These are phyloP conservation scores for Oreochromis mossambicus DNA, from an alignment of 2,797 vertebrate genomes.

Conservation along the genomic window DNA sequence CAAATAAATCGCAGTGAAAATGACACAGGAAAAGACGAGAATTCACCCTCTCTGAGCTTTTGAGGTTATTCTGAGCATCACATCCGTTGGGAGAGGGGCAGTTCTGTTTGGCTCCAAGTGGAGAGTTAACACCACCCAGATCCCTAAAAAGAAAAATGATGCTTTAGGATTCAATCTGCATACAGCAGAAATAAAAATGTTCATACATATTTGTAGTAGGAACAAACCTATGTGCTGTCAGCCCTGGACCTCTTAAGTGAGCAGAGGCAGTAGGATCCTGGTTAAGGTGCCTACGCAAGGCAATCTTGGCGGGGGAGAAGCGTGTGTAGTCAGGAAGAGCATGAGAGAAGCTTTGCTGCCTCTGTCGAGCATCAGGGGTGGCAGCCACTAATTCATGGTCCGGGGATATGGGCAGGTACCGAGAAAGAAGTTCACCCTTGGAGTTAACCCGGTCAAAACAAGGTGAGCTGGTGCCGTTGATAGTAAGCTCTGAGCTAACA, in stretches of 20 bases:
- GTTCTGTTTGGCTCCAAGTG: conserved; percentile 73
- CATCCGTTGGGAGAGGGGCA: conserved; percentile 67
- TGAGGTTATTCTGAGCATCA: conserved; percentile 62
- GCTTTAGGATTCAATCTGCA: background rate
- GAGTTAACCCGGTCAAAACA: conserved; percentile 77
- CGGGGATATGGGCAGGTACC: conserved; percentile 84
- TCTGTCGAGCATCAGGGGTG: conserved; percentile 77
- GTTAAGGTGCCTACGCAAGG: conserved; percentile 91
- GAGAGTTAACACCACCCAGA: conserved; percentile 59
- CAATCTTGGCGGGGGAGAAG: conserved; percentile 97
- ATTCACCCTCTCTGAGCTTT: conserved; percentile 73
- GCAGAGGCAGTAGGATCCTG: conserved; percentile 79
- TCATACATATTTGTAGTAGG: background rate
- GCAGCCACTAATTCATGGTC: conserved; percentile 87
- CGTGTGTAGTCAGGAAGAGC: conserved; percentile 93
- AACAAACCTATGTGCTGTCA: conserved; percentile 68
- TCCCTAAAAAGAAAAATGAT: conserved; percentile 53
- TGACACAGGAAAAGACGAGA: background rate
- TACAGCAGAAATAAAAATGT: background rate
- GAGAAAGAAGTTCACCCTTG: conserved; percentile 87
- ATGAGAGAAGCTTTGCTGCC: conserved; percentile 72
- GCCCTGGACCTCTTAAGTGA: conserved; percentile 77
- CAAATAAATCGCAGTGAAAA: background rate
- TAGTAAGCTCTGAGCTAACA: conserved; percentile 85
- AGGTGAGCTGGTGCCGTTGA: conserved; percentile 85